A percentile compares a stretch with the other conserved stretches of the same genome.
Evolutionary conservation across 1,140 invertebrate genomes (phyloP).

Genomic region (Helicoverpa armigera): DNA sequence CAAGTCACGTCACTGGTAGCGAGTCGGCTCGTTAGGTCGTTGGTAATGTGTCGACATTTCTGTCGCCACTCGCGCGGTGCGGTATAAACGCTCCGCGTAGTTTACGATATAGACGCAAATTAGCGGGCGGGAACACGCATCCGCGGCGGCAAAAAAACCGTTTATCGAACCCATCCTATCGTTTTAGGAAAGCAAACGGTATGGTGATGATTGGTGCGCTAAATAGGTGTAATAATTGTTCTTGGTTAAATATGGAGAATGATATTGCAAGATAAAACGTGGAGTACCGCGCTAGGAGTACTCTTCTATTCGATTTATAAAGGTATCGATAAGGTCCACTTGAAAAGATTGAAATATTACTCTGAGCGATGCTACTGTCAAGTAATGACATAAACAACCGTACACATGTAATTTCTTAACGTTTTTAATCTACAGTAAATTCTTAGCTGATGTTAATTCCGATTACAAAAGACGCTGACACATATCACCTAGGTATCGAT

Average conservation of each 20-base stretch:
- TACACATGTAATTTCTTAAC: neutral
- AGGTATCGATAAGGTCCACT: too few relatives aligned
- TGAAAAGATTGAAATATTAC: neutral
- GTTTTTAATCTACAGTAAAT: slow-evolving; percentile 34
- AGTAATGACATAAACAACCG: neutral
- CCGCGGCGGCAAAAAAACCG: slow-evolving; percentile 25
- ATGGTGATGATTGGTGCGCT: slow-evolving; percentile 28
- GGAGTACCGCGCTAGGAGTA: neutral
- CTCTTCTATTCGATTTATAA: too few relatives aligned
- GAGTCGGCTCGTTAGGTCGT: slow-evolving; percentile 57
- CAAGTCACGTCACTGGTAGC: slow-evolving; percentile 50
- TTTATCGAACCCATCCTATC: slow-evolving; percentile 34
- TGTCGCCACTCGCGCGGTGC: slow-evolving; percentile 54
- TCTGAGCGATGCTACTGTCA: neutral
- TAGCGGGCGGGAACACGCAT: slow-evolving; percentile 44
- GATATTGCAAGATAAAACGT: slow-evolving; percentile 3
- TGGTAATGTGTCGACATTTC: slow-evolving; percentile 60
- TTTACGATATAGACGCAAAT: slow-evolving; percentile 56
- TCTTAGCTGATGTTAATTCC: slow-evolving; percentile 2
- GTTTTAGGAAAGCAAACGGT: slow-evolving; percentile 42
- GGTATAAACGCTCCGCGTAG: slow-evolving; percentile 44
- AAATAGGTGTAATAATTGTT: slow-evolving; percentile 17
- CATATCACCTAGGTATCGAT: slow-evolving; percentile 13
- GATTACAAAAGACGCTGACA: slow-evolving; percentile 29
- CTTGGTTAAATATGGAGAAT: slow-evolving; percentile 12